Base-by-base conservation (phyloP, 2,888 invertebrate species). In the Acrobasis repandana region DNA sequence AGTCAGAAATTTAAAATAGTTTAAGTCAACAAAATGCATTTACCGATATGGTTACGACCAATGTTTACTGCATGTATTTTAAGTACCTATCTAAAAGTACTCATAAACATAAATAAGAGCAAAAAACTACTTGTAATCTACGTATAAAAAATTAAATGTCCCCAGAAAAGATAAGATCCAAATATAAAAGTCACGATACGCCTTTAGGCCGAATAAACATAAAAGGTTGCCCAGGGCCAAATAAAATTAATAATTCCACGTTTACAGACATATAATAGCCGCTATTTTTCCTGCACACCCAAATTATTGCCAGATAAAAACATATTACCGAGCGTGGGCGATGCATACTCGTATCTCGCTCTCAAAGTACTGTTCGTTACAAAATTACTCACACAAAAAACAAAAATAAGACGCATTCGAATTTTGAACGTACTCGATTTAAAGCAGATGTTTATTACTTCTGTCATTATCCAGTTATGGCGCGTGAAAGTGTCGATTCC, bases 231-330 rank as follows among this genome's bases (percentile, higher is more conserved):
- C 74, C 69, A 69, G 63, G 77, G 79, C 73, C 67, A 71, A 71
- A 71, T 50, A 69, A 75, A 80, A 82, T 80, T 82, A 80, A 77
- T 79, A 81, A 80, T 77, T 74, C 71, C 66, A 65, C 72, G 67
- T 74, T 76, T 73, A 75, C 71, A 76, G 69, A 71, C 71, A 74
- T 75, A 67, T 75, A 77, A 77, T 76, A 67, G 69, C 70, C 63
- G 71, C 64, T 70, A 72, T 75, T 78, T 76, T 75, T 77, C 75
- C 72, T 72, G 65, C 67, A 71, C 69, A 69, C 69, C 69, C 72
- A 69, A 73, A 75, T 76, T 72, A 71, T 76, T 74, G 64, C 61
- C 62, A 76, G 74, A 81, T 76, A 77, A 77, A 75, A 74, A 74
- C 66, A 62, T 54, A 49, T 65, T 58, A 54, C 54, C 20, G 18